phyloP scores from a whole-genome alignment of 2,113 vertebrate genomes.

The Thymallus thymallus region DNA sequence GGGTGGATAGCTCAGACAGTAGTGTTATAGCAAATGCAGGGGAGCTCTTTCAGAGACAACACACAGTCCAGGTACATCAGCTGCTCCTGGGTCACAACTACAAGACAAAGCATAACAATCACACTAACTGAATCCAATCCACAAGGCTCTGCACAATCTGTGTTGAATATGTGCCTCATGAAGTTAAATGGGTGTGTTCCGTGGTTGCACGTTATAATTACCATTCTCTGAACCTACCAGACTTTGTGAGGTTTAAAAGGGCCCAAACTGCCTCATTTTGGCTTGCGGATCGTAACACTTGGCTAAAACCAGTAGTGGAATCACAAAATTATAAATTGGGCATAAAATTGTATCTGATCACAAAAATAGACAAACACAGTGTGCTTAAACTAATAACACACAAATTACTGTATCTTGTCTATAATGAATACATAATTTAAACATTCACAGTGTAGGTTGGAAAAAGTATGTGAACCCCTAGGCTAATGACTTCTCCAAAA shows the following conservation, averaged over 20 bases:
- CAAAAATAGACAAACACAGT: too few relatives aligned
- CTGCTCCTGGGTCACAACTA: constrained; percentile 68
- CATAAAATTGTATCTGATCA: too few relatives aligned
- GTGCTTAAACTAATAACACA: too few relatives aligned
- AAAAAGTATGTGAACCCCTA: too few relatives aligned
- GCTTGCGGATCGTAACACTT: constrained; percentile 74
- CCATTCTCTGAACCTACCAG: constrained; percentile 76
- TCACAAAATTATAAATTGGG: too few relatives aligned
- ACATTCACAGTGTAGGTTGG: too few relatives aligned
- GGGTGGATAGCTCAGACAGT: constrained; percentile 72
- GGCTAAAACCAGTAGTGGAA: constrained; percentile 73
- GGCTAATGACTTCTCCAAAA: too few relatives aligned
- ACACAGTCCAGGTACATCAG: constrained; percentile 69
- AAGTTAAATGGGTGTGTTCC: not conserved
- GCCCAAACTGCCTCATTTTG: constrained; percentile 79
- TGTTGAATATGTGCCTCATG: not conserved
- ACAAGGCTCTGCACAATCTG: too few relatives aligned
- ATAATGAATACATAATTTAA: too few relatives aligned
- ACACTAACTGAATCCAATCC: not conserved
- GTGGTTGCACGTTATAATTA: constrained; percentile 48
- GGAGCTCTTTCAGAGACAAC: constrained; percentile 60
- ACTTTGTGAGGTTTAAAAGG: constrained; percentile 77
- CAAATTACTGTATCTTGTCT: too few relatives aligned
- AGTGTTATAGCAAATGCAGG: constrained; percentile 63
- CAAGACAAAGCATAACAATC: constrained; percentile 5